A percentile compares a stretch with the other conserved stretches of the same genome.
Conservation (phyloP, 2,888 invertebrate species). For the Coronaproctus castanopsis region DNA sequence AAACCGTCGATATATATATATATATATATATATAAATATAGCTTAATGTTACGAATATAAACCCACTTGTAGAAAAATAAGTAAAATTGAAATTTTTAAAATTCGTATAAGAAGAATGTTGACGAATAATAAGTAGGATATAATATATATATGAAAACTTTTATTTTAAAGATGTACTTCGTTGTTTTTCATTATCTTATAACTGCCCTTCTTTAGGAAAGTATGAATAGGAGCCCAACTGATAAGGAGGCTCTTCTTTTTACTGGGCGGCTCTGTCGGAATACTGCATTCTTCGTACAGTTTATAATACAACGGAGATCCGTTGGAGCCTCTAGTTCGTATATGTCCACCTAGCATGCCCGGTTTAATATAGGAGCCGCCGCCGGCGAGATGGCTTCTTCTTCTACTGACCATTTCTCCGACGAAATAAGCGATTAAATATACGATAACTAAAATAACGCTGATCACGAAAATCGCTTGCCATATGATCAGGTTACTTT, state of each 20-base stretch:
- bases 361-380: background rate
- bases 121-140: too few species aligned
- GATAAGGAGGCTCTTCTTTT: slow-evolving; percentile 13
- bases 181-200: slow-evolving; percentile 12
- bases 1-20: too few species aligned
- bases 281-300: slow-evolving; percentile 22
- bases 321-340: slow-evolving; percentile 11
- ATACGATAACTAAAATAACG: slow-evolving; percentile 7
- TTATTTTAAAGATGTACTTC: background rate
- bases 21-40: too few species aligned
- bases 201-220: slow-evolving; percentile 10
- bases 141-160: too few species aligned
- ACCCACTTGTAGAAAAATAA: too few species aligned
- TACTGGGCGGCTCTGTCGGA: slow-evolving; percentile 18
- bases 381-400: background rate
- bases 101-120: too few species aligned
- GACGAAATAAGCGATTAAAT: slow-evolving; percentile 9
- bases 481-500: slow-evolving; percentile 4
- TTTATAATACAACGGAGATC: slow-evolving; percentile 20
- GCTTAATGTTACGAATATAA: too few species aligned
- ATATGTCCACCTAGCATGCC: slow-evolving; percentile 14
- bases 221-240: slow-evolving; percentile 11
- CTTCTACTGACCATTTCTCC: slow-evolving; percentile 11
- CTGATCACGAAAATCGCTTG: slow-evolving; percentile 4
- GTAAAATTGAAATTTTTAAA: too few species aligned